Conservation (phyloP, 2,888 invertebrate genomes). For the Ectropis crepuscularia region DNA sequence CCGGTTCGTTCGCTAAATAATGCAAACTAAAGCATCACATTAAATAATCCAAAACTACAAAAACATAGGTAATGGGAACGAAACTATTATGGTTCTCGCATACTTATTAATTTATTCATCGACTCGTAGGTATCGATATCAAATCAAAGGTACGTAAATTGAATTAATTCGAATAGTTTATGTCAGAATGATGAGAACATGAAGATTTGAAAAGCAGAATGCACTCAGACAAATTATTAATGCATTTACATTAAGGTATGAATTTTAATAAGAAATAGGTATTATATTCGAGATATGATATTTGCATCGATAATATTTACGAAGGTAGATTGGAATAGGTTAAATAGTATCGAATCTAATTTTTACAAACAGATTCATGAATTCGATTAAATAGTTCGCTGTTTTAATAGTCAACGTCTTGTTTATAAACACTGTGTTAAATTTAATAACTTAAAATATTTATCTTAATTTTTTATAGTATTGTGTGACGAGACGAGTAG, state of each 20-base stretch:
- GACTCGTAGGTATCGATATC: conserved; percentile 11
- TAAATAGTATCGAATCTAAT: too few species aligned
- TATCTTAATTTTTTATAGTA: too few species aligned
- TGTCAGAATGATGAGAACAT: conserved; percentile 6
- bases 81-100: conserved; percentile 22
- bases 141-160: not conserved
- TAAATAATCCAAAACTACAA: conserved; percentile 11
- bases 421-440: too few species aligned
- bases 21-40: conserved; percentile 21
- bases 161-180: not conserved
- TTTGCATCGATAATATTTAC: too few species aligned
- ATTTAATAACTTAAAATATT: too few species aligned
- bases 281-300: too few species aligned
- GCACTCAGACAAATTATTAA: too few species aligned
- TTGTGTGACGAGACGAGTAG: too few species aligned
- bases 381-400: too few species aligned
- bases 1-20: conserved; percentile 26
- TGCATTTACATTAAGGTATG: not conserved
- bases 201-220: not conserved
- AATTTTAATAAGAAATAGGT: not conserved
- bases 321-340: too few species aligned
- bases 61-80: conserved; percentile 25
- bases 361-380: too few species aligned
- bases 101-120: conserved; percentile 23
- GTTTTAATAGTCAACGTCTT: too few species aligned